These are phyloP conservation scores for Ceuthmochares aereus DNA, from an alignment of 2,113 vertebrate genomes.

Conservation along the genomic window DNA sequence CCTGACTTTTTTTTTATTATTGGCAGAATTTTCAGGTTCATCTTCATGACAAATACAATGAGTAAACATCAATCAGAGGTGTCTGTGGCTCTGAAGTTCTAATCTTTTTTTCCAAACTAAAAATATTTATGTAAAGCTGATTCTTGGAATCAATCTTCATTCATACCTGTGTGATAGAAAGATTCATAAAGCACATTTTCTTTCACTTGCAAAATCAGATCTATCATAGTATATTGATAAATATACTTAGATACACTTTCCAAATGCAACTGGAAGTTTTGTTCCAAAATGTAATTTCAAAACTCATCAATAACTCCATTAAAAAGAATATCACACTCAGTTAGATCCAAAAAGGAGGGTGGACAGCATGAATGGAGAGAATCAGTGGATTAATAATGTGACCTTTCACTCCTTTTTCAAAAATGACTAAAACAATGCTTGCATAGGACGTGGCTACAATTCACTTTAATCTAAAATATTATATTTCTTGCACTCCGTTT, in stretches of 20 bases:
- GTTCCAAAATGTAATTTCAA: constrained; percentile 62
- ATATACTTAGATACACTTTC: constrained; percentile 9
- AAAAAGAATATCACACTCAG: constrained; percentile 52
- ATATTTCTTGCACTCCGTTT: not conserved
- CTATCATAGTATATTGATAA: constrained; percentile 43
- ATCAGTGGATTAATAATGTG: constrained; percentile 37
- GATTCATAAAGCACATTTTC: constrained; percentile 32
- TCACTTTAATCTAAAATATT: constrained; percentile 38
- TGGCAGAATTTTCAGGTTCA: not conserved
- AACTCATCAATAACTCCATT: constrained; percentile 53
- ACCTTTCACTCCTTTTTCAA: constrained; percentile 54
- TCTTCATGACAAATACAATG: constrained; percentile 5
- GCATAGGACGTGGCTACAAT: not conserved
- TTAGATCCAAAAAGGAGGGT: not conserved
- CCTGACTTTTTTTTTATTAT: not conserved
- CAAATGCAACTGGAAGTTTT: constrained; percentile 39
- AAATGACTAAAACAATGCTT: constrained; percentile 8
- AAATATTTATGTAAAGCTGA: not conserved
- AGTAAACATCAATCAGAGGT: not conserved
- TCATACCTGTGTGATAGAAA: constrained; percentile 51
- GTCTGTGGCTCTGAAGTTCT: not conserved
- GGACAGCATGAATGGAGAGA: not conserved
- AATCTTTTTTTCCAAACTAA: constrained; percentile 11
- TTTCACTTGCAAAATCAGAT: constrained; percentile 55
- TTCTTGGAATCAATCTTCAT: constrained; percentile 62